These are phyloP conservation scores for Oryzias celebensis DNA, from an alignment of 2,113 vertebrate genomes.

Conservation along the genomic window DNA sequence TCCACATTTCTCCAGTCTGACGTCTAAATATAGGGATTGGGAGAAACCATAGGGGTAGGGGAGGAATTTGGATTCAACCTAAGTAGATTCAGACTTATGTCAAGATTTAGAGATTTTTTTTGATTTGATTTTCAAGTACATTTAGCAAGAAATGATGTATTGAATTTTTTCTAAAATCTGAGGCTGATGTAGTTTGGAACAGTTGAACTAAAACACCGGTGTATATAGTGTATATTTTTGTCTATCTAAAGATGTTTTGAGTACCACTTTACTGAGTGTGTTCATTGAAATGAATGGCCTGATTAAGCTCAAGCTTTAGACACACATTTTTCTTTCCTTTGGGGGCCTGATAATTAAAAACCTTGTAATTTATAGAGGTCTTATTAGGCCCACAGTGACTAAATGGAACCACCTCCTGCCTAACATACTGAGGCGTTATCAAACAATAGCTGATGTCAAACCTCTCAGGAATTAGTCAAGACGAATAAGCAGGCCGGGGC, in stretches of 20 bases:
- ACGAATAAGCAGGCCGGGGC: constrained; percentile 17
- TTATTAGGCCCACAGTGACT: constrained; percentile 55
- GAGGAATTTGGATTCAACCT: too few species aligned
- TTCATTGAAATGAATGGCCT: constrained; percentile 50
- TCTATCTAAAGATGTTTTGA: constrained; percentile 43
- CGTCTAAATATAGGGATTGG: too few species aligned
- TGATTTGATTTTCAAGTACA: too few species aligned
- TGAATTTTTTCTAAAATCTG: too few species aligned
- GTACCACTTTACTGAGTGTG: constrained; percentile 25
- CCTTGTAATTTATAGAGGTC: constrained; percentile 63
- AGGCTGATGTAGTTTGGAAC: too few species aligned
- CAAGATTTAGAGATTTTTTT: too few species aligned
- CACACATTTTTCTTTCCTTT: constrained; percentile 45
- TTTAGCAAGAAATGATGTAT: too few species aligned
- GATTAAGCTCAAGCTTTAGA: constrained; percentile 60
- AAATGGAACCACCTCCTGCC: constrained; percentile 48
- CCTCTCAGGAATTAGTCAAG: constrained; percentile 32
- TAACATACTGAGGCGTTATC: constrained; percentile 50
- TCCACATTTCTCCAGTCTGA: too few species aligned
- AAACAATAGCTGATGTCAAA: constrained; percentile 46
- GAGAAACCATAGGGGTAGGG: too few species aligned
- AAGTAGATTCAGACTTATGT: too few species aligned
- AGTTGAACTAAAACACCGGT: constrained; percentile 9
- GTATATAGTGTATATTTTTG: constrained; percentile 41
- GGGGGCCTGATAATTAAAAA: constrained; percentile 65